phyloP scores from a whole-genome alignment of 1,140 invertebrate genomes.

The Hypsibius dujardini region DNA sequence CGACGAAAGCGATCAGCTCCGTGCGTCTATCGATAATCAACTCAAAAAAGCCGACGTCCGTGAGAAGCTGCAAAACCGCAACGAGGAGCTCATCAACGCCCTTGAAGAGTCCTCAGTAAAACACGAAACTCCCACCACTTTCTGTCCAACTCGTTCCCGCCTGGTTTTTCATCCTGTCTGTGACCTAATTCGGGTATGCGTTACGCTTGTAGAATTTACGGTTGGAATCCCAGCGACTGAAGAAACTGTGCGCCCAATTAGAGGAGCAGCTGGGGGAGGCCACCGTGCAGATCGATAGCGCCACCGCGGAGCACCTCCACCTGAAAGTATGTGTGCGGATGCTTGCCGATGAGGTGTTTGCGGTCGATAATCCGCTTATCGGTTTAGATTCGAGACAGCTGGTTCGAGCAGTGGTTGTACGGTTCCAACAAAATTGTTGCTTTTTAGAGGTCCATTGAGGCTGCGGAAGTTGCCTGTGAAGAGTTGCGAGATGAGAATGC shows the following conservation, averaged over 20 bases:
- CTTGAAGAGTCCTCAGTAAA: background rate
- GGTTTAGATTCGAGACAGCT: too few species aligned
- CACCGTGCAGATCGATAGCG: background rate
- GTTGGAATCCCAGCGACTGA: background rate
- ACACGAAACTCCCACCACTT: background rate
- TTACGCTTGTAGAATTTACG: background rate
- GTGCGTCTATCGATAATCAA: constrained; percentile 1
- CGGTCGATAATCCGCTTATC: too few species aligned
- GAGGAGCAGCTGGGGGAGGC: background rate
- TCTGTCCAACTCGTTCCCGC: background rate
- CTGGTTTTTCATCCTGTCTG: background rate
- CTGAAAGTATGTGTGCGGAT: background rate
- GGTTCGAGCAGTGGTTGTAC: too few species aligned
- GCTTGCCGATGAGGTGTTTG: too few species aligned
- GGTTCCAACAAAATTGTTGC: background rate
- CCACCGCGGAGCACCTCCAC: background rate
- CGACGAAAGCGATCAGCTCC: background rate
- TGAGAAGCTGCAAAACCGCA: background rate
- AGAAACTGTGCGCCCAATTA: background rate
- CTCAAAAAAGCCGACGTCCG: background rate
- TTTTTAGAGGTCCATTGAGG: background rate
- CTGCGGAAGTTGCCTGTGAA: background rate
- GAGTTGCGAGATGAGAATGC: background rate
- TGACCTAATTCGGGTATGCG: background rate
- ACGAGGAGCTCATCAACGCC: background rate